Base-by-base conservation (phyloP, 30 jellyfish, hydroid and myxozoan genomes). In the Chrysaora quinquecirrha region DNA sequence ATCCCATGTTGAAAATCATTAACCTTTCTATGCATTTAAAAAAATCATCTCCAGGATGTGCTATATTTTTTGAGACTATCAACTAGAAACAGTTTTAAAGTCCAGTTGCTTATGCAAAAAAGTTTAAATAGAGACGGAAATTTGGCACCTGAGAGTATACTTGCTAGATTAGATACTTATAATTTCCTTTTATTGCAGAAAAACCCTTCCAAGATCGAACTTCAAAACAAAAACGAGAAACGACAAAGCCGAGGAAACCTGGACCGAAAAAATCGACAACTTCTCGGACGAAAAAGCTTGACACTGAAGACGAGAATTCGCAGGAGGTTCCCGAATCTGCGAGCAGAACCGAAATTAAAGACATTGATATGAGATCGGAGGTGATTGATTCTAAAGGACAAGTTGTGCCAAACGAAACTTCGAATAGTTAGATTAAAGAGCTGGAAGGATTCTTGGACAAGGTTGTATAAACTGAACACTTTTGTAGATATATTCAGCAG, bases 281-380 rank as follows among this genome's bases (percentile, higher is more conserved):
- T 28, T 30, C 71, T 9, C 83, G 90, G 3, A 52, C 68, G 47
- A 78, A 70, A 46, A 47, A 58, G 33, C 48, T 28, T 63, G 90
- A 80, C 66, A 66, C 52, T 31, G 90, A 80, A 10, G 90, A 80
- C n/a, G 90, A 80, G 25, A 66, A 20, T 28, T 80, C 90, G 16
- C 90, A 80, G 54, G 90, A 80, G 50, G 90, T 80, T n/a, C 90
- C 90, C 19, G 83, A 80, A 34, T n/a, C 64, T 18, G 52, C 43
- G 11, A 27, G 58, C n/a, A 30, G 64, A 35, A 0, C 48, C 6
- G 83, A 64, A 7, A 52, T 4, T 7, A 52, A 52, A 52, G 68
- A 52, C 68, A 20, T 20, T 10, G 68, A 52, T 4, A 52, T 52
- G 68, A 52, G 19, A 52, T 25, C 2, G 7, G 68, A 52, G 3